A percentile compares a stretch with the other conserved stretches of the same genome.
Conservation (phyloP, 2,888 invertebrate species). For the Buathra laborator region DNA sequence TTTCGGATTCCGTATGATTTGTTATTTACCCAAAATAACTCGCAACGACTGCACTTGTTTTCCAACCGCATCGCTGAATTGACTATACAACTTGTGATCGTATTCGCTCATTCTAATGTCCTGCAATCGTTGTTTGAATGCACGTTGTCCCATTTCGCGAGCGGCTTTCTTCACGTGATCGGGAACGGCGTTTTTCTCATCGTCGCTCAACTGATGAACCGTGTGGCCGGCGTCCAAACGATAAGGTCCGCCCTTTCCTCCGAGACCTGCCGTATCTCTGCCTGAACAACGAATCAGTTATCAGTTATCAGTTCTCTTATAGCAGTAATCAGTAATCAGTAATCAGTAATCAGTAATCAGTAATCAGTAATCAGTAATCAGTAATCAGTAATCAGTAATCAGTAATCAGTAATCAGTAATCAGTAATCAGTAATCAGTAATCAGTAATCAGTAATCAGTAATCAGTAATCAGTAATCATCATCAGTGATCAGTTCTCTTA, state of each 20-base stretch:
- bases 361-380: no score
- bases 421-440: no score
- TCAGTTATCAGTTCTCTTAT: no score
- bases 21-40: slow-evolving; percentile 90
- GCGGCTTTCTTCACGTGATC: slow-evolving; percentile 96
- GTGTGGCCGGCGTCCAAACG: slow-evolving; percentile 96
- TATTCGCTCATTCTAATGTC: slow-evolving; percentile 98
- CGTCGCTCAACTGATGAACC: slow-evolving; percentile 96
- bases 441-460: no score
- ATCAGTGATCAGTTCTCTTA: no score
- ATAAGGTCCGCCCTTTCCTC: slow-evolving; percentile 98
- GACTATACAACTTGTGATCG: slow-evolving; percentile 95
- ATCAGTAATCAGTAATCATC: no score
- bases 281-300: slow-evolving; percentile 73
- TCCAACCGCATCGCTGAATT: slow-evolving; percentile 91
- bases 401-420: no score
- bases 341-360: no score
- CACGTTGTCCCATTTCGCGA: slow-evolving; percentile 96
- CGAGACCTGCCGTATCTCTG: slow-evolving; percentile 97
- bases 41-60: slow-evolving; percentile 95
- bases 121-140: slow-evolving; percentile 93
- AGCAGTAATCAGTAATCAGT: no score
- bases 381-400: no score
- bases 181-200: slow-evolving; percentile 95
- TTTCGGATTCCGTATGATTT: background rate